phyloP scores from a whole-genome alignment of 2,113 vertebrate species.

The Chinchilla lanigera region DNA sequence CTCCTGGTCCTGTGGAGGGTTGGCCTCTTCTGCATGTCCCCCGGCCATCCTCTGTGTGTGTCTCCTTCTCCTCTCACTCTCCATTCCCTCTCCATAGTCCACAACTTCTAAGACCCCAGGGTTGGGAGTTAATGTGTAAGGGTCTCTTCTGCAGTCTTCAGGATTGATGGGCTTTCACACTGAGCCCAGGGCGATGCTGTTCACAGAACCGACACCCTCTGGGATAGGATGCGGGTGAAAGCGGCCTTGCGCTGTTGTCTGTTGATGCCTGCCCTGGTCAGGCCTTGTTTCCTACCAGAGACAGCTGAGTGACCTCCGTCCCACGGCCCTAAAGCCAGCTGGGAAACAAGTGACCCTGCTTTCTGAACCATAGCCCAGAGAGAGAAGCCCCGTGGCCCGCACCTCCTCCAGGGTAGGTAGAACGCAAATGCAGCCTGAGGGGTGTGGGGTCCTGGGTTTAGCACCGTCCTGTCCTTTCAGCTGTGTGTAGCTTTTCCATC shows the following conservation, averaged over 20 bases:
- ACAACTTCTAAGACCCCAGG: not conserved
- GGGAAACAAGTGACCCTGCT: not conserved
- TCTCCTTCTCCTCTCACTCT: not conserved
- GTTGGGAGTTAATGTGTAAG: not conserved
- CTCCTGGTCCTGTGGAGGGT: not conserved
- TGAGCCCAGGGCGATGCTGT: not conserved
- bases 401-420: fast-evolving
- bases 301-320: not conserved
- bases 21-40: fast-evolving
- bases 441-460: fast-evolving
- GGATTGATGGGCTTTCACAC: not conserved
- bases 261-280: not conserved
- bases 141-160: not conserved
- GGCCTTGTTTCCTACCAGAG: not conserved
- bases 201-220: not conserved
- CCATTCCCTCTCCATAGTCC: too few species aligned
- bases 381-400: fast-evolving
- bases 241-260: fast-evolving
- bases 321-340: too few species aligned
- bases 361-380: not conserved
- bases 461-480: fast-evolving
- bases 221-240: fast-evolving
- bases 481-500: fast-evolving
- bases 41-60: not conserved
- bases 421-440: fast-evolving